phyloP scores from a whole-genome alignment of 2,888 invertebrate species.

The Caenorhabditis sulstoni region DNA sequence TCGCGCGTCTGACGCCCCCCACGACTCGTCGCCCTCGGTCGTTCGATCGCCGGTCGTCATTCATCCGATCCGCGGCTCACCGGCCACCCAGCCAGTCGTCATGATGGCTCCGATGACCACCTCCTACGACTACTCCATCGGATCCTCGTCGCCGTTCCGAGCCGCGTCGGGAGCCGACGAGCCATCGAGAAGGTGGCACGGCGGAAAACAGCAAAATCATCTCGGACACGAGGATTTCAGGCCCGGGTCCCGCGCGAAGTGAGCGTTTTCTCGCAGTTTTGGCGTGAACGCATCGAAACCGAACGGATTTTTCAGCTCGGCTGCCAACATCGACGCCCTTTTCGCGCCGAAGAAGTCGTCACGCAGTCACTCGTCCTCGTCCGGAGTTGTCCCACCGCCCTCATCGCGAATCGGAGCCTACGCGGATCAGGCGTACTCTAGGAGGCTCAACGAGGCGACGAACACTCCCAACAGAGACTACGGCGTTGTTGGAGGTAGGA shows the following conservation, averaged over 20 bases:
- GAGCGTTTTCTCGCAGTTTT: too few species aligned
- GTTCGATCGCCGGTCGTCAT: slow-evolving; percentile 13
- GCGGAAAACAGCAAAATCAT: background rate
- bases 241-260: slow-evolving; percentile 46
- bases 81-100: slow-evolving; percentile 2
- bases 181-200: background rate
- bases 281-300: too few species aligned
- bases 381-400: slow-evolving; percentile 3
- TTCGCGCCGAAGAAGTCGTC: slow-evolving; percentile 26
- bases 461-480: slow-evolving; percentile 13
- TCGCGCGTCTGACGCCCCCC: background rate
- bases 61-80: slow-evolving; percentile 17
- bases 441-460: too few species aligned
- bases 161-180: slow-evolving; percentile 29
- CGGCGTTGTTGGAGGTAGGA: slow-evolving; percentile 42
- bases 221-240: slow-evolving; percentile 42
- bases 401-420: slow-evolving; percentile 28
- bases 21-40: slow-evolving; percentile 6
- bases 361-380: slow-evolving; percentile 10
- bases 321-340: slow-evolving; percentile 55
- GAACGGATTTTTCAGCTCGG: too few species aligned
- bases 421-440: background rate
- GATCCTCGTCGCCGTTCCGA: slow-evolving; percentile 20
- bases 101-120: slow-evolving; percentile 56
- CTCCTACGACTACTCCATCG: slow-evolving; percentile 49